These are phyloP conservation scores for Cryptotis parvus DNA, from an alignment of 2,113 vertebrate genomes.

Conservation along the genomic window DNA sequence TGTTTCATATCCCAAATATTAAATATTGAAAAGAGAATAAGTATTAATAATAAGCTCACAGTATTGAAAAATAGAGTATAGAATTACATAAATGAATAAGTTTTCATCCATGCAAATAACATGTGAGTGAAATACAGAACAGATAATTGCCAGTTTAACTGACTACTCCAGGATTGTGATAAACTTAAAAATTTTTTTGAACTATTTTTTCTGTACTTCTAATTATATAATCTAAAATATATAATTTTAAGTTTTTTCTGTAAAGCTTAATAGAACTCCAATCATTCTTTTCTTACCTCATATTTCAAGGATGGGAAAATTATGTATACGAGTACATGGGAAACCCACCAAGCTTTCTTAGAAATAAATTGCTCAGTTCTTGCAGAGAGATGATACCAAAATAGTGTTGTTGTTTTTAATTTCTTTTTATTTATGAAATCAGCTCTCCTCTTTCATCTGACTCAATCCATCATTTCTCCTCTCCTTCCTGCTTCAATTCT, in stretches of 20 bases:
- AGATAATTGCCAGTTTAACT: not conserved
- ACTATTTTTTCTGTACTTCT: conserved; percentile 25
- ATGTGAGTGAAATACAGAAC: not conserved
- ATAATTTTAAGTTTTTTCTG: not conserved
- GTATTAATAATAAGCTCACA: not conserved
- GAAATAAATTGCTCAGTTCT: conserved; percentile 35
- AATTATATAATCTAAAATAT: conserved; percentile 7
- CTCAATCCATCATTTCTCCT: conserved; percentile 3
- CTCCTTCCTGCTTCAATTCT: conserved; percentile 61
- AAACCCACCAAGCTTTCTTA: not conserved
- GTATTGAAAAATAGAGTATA: not conserved
- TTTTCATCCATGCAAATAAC: conserved; percentile 23
- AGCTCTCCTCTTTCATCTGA: conserved; percentile 6
- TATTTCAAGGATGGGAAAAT: not conserved
- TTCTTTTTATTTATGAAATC: conserved; percentile 23
- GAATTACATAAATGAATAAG: not conserved
- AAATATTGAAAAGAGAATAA: not conserved
- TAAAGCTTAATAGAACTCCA: not conserved
- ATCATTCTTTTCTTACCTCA: not conserved
- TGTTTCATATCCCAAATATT: not conserved
- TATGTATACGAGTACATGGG: not conserved
- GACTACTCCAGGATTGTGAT: not conserved
- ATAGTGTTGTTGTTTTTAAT: conserved; percentile 34
- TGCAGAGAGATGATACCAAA: conserved; percentile 30
- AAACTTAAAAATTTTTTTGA: not conserved